Percentiles rank a stretch among this genome's conserved stretches.
phyloP scores from a whole-genome alignment of 2,113 vertebrate genomes.

The Rhinopithecus roxellana region DNA sequence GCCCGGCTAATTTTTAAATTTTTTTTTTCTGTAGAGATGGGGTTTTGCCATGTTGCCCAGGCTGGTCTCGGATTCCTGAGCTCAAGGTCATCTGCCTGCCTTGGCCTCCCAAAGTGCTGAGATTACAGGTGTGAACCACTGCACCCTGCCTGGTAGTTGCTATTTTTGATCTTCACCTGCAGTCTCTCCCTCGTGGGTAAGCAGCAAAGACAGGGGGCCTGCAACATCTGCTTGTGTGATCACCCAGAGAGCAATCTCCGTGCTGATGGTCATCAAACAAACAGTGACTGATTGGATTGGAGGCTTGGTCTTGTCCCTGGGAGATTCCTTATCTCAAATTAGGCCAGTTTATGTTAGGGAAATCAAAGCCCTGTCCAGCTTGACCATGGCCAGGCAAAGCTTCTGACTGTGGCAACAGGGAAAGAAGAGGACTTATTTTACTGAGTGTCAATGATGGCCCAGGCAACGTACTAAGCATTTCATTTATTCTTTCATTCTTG shows the following conservation, averaged over 20 bases:
- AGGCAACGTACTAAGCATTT: neutral
- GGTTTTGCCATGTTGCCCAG: too few species aligned
- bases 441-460: neutral
- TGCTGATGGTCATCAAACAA: neutral
- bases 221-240: neutral
- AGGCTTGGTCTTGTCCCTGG: neutral
- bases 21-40: too few species aligned
- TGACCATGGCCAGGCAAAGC: neutral
- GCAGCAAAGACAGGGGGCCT: neutral
- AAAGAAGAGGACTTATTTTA: neutral
- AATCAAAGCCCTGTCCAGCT: neutral
- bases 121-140: too few species aligned
- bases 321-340: neutral
- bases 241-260: neutral
- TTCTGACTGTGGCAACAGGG: neutral
- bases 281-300: neutral
- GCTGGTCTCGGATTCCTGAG: too few species aligned
- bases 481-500: neutral
- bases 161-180: too few species aligned
- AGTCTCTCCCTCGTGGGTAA: neutral
- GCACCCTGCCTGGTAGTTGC: too few species aligned
- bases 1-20: too few species aligned
- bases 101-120: too few species aligned
- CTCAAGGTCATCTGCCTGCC: too few species aligned
- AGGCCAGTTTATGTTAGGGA: neutral